phyloP scores from a whole-genome alignment of 2,113 vertebrate genomes.

The Spheniscus mendiculus region DNA sequence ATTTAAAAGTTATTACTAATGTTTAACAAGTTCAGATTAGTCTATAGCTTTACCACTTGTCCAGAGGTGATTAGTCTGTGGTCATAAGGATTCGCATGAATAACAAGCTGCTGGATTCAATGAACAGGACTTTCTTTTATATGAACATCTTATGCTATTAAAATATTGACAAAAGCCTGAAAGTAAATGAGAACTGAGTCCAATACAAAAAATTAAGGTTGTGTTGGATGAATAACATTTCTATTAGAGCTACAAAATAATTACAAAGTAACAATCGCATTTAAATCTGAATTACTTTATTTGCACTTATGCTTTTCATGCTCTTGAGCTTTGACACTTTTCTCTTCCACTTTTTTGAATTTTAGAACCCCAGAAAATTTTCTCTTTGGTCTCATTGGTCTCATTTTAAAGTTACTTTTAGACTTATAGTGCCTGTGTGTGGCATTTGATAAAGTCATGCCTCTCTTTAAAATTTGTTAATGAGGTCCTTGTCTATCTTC shows the following conservation, averaged over 20 bases:
- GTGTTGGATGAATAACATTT: neutral
- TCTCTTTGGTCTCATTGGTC: neutral
- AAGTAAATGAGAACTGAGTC: neutral
- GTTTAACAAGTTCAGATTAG: neutral
- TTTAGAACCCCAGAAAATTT: neutral
- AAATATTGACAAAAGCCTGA: neutral
- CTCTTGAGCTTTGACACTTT: neutral
- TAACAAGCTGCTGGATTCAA: neutral
- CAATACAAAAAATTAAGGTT: neutral
- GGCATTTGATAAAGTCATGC: neutral
- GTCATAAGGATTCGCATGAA: neutral
- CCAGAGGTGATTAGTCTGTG: neutral
- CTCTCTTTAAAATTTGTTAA: neutral
- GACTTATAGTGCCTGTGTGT: neutral
- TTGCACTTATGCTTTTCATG: neutral
- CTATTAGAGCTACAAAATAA: neutral
- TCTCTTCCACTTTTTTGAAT: neutral
- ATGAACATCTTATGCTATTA: neutral
- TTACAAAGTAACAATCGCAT: neutral
- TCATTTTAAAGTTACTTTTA: neutral
- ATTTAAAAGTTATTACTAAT: neutral
- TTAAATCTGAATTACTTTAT: neutral
- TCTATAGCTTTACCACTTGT: neutral
- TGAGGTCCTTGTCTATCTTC: neutral
- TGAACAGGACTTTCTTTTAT: neutral